A percentile compares a stretch with the other conserved stretches of the same genome.
These are phyloP conservation scores for Lucifuga dentata DNA, from an alignment of 2,113 vertebrate genomes.

Conservation along the genomic window DNA sequence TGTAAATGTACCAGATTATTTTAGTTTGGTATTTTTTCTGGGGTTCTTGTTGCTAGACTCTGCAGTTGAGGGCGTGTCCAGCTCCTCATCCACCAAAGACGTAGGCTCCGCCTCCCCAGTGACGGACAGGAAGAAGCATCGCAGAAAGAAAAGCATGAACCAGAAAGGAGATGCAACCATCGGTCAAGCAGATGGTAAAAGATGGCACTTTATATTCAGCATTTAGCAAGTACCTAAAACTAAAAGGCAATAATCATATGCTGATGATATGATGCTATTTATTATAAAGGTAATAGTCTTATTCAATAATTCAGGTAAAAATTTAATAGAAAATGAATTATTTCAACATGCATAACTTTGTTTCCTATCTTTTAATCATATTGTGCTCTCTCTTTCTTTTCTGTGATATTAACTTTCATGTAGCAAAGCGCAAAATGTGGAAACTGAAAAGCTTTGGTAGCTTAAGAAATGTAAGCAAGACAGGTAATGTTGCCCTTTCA, in stretches of 20 bases:
- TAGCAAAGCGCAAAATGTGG: constrained; percentile 99
- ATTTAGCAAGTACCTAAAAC: background rate
- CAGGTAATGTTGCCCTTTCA: constrained; percentile 86
- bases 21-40: background rate
- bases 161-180: constrained; percentile 88
- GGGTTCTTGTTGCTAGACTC: constrained; percentile 65
- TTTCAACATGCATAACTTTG: background rate
- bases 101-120: constrained; percentile 86
- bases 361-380: constrained; percentile 8
- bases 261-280: background rate
- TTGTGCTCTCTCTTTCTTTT: constrained; percentile 56
- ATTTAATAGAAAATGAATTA: no score
- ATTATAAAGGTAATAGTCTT: background rate
- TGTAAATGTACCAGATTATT: background rate
- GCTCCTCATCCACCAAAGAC: constrained; percentile 86
- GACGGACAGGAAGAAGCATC: constrained; percentile 91
- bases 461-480: constrained; percentile 98
- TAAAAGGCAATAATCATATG: background rate
- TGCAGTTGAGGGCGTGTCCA: constrained; percentile 82
- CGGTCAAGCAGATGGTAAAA: constrained; percentile 91
- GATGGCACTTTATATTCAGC: background rate
- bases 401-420: constrained; percentile 59
- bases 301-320: no score
- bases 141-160: constrained; percentile 90
- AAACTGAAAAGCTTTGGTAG: constrained; percentile 98